Conservation (phyloP, 2,113 vertebrate genomes). For the Prochilodus magdalenae region DNA sequence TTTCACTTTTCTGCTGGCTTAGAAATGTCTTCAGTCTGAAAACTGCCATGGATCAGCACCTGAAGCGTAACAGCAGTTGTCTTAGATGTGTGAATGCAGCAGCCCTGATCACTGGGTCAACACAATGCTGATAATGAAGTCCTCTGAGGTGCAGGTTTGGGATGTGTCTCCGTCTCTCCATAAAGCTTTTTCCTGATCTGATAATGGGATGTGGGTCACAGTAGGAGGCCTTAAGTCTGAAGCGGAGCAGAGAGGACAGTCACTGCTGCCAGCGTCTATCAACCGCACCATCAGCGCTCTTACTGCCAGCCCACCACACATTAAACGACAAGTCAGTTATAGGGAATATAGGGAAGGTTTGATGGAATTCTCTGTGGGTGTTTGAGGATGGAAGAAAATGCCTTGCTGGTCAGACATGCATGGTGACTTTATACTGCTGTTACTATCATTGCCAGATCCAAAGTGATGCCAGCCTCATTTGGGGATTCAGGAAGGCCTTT, state of each 20-base stretch:
- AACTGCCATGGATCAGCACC: neutral
- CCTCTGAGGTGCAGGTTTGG: neutral
- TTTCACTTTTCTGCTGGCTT: neutral
- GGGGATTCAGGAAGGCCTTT: too few relatives aligned
- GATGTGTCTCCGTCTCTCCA: neutral
- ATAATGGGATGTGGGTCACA: constrained; percentile 15
- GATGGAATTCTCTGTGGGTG: neutral
- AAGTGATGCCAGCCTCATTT: too few relatives aligned
- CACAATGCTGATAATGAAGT: constrained; percentile 3
- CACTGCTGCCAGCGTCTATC: neutral
- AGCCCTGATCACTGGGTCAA: neutral
- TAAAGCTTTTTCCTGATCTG: neutral
- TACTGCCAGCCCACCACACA: neutral
- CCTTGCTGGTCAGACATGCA: neutral
- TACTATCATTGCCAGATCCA: too few relatives aligned
- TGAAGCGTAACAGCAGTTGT: neutral
- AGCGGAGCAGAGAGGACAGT: neutral
- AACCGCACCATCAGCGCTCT: neutral
- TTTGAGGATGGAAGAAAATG: neutral
- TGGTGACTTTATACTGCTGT: too few relatives aligned
- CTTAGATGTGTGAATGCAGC: neutral
- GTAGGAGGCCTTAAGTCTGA: neutral
- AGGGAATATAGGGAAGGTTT: neutral
- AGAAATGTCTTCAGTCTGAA: neutral
- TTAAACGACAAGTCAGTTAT: constrained; percentile 2